Percentiles rank a stretch among this genome's conserved stretches.
Conservation (phyloP, 2,888 invertebrate species). For the Lepeophtheirus nordmannii region DNA sequence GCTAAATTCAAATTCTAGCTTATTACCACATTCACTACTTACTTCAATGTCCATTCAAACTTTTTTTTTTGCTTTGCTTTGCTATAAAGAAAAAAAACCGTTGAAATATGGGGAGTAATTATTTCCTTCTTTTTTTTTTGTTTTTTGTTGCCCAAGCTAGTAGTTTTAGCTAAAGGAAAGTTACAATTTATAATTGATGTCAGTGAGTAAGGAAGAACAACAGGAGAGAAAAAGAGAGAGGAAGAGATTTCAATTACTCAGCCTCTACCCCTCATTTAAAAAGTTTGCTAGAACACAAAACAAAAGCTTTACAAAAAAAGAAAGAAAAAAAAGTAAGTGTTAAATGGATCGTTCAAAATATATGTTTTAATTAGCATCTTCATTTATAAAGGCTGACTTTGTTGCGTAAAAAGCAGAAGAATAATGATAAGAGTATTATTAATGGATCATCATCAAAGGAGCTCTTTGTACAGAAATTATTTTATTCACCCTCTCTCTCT, state of each 20-base stretch:
- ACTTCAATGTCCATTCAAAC: no score
- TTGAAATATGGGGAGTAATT: neutral
- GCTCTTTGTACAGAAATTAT: no score
- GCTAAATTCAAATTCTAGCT: no score
- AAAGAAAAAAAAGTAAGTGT: neutral
- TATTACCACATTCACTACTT: no score
- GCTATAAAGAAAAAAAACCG: neutral
- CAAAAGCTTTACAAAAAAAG: neutral
- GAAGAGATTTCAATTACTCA: constrained; percentile 3
- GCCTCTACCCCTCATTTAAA: neutral
- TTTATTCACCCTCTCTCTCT: neutral
- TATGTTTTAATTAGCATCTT: neutral
- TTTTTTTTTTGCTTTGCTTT: no score
- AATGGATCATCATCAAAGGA: no score
- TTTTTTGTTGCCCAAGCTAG: neutral
- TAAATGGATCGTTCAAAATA: constrained; percentile 1
- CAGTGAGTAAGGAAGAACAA: neutral
- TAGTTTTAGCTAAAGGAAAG: neutral
- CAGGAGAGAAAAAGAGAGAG: neutral
- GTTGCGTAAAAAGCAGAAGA: no score
- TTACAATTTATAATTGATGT: neutral
- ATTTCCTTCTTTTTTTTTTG: neutral
- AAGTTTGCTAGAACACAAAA: neutral
- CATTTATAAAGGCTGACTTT: neutral
- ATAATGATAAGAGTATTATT: no score